Evolutionary conservation across 2,888 invertebrate genomes (phyloP), one percentile per base, ranked within the genome.

Genomic region (Drosophila stalkeri): DNA sequence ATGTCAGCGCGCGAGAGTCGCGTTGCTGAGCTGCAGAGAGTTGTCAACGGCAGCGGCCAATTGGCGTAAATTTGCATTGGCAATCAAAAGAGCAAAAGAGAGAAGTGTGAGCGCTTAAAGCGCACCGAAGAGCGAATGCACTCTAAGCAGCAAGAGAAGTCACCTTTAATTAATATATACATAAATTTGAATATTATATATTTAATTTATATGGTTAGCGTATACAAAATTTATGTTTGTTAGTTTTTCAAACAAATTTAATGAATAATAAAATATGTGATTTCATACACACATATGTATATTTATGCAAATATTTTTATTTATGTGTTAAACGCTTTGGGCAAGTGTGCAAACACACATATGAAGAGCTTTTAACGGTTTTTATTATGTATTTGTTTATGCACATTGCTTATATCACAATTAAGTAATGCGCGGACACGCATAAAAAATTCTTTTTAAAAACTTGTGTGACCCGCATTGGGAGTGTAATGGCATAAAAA

Each of bases 11-110:
- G 23, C 44, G 37, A 64, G 49, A 47, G 35, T 47, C 47, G 47
- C 47, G 27, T 27, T 47, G 62, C 47, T 75, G 63, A 79, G 67
- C 63, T 65, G 52, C 57, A 63, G 43, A 63, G 61, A 65, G 80
- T 72, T 81, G 84, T 83, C 83, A 86, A 67, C 73, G 71, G 67
- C 86, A 81, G 80, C 69, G 73, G 52, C 71, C 83, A 88, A 88
- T 86, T 86, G 83, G 61, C 75, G 80, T 80, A 75, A 80, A 82
- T 86, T 88, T 86, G 78, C 83, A 73, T 86, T 83, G 81, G 31
- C 73, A 75, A 83, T 76, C 80, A 77, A 74, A 66, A 65, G 66
- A 73, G 49, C 63, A 70, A 74, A 66, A 65, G 66, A 65, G 64
- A 65, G 46, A 54, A 67, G 47, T 23, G 33, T 3, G 44, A 56